Base-by-base conservation (phyloP, 1,140 invertebrate species). In the Bombus consobrinus region DNA sequence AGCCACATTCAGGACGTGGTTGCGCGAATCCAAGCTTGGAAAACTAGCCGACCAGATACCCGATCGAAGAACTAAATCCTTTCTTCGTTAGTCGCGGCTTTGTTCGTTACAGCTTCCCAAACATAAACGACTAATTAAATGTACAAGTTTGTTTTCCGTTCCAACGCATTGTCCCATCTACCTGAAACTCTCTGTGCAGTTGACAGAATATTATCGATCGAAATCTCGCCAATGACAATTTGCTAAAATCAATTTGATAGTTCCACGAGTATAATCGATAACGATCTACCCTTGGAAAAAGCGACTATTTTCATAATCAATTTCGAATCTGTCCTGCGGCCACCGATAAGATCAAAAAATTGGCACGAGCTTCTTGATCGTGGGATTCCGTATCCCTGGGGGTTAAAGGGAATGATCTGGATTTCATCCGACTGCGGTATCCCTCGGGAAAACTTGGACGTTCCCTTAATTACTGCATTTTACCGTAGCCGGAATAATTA, bases 381-480 rank as follows among this genome's bases (percentile, higher is more conserved):
- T 89, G 90, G 87, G 91, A 92, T 89, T 86, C 69, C 74, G 71
- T 77, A 82, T 90, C 90, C 90, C 90, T 47, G 69, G 87, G 91
- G 92, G 88, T 90, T 68, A 68, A 79, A 81, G 85, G 89, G 89
- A 89, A 86, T 90, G 90, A 93, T 93, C 93, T 90, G 93, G 93
- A 93, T 93, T 94, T 94, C 90, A 92, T 93, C 89, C 91, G 77
- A 87, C 89, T 87, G 89, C 83, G 69, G 43, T 66, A 53, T 90
- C 91, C 89, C 91, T 80, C 85, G 89, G 81, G 92, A 90, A 89
- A 85, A 88, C 87, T 90, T 76, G 83, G 86, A 88, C 88, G 92
- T 88, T 89, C 85, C 90, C 90, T 93, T 94, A 95, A 94, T 94
- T 94, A 94, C 90, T 90, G 80, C 82, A 89, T 92, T 92, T 93